Evolutionary conservation across 2,888 invertebrate species (phyloP), one percentile per base, ranked within the genome.

Genomic region (Stomorhina lunata): DNA sequence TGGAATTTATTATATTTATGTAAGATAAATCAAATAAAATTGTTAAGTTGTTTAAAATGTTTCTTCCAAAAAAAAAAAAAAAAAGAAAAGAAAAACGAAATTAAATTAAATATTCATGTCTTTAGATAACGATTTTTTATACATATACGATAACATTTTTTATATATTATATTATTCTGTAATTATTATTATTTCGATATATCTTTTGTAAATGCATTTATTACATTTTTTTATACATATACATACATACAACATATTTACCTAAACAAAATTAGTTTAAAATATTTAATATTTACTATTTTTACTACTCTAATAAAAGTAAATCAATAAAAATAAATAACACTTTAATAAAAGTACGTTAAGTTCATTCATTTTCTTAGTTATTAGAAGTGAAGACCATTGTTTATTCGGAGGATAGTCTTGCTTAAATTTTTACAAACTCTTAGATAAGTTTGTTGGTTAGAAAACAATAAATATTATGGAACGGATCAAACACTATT

Each of bases 201-300:
- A 84, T 88, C 87, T 87, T 88, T 87, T 89, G 88, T 88, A 89
- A 86, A 87, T 86, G 84, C 84, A 83, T 79, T 87, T 88, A 84
- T 59, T 43, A 85, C 83, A 81, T 85, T 85, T 85, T 85, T 85
- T 84, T 84, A 65, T 69, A 79, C 29, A 48, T 27, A 69, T 72
- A 59, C 50, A 68, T 66, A 75, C 40, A 66, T 71, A 69, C n/a
- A n/a, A n/a, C 55, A 80, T 57, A 81, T 84, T 65, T 76, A 76
- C 57, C 34, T 69, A 80, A 32, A 29, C 40, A 66, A 43, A 57
- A 77, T 77, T 80, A 78, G 45, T 73, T 80, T 77, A 43, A 78
- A 68, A 73, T 80, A 72, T 80, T 78, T 55, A 68, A 66, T 59
- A 76, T 72, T 68, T 80, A 59, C 40, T 76, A 77, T 83, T 72